These are phyloP conservation scores for Hypomecis punctinalis DNA, from an alignment of 2,888 invertebrate species.

Conservation along the genomic window DNA sequence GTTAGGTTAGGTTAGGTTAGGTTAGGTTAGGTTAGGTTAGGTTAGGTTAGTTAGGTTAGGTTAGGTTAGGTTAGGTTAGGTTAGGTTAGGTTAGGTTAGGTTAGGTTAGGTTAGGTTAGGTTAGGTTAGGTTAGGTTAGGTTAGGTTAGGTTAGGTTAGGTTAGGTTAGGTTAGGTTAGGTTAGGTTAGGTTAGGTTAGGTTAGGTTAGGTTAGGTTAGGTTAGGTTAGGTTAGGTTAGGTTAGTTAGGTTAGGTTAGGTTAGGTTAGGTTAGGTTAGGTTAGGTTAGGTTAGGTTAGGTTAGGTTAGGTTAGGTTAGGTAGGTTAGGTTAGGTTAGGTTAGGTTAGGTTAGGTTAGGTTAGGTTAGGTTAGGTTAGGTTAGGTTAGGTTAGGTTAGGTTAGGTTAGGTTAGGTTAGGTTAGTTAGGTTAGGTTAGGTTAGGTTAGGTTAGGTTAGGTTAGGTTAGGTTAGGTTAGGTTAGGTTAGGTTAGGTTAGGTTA, in stretches of 20 bases:
- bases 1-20: slow-evolving; percentile 1
- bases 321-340: slow-evolving; percentile 40
- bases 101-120: not conserved
- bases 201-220: slow-evolving; percentile 34
- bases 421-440: slow-evolving; percentile 35
- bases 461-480: slow-evolving; percentile 33
- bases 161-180: slow-evolving; percentile 1
- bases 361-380: slow-evolving; percentile 28
- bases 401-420: slow-evolving; percentile 34
- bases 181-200: slow-evolving; percentile 12
- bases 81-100: slow-evolving; percentile 1
- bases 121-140: slow-evolving; percentile 1
- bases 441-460: slow-evolving; percentile 31
- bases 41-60: not conserved
- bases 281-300: slow-evolving; percentile 37
- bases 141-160: slow-evolving; percentile 1
- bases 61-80: slow-evolving; percentile 1
- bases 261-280: slow-evolving; percentile 33
- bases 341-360: slow-evolving; percentile 39
- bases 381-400: slow-evolving; percentile 29
- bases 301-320: slow-evolving; percentile 47
- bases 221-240: slow-evolving; percentile 35
- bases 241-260: slow-evolving; percentile 32
- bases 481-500: slow-evolving; percentile 36
- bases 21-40: slow-evolving; percentile 1